Evolutionary conservation across 2,113 vertebrate species (phyloP), one percentile per base, ranked within the genome.

Genomic region (Limnothrissa miodon): DNA sequence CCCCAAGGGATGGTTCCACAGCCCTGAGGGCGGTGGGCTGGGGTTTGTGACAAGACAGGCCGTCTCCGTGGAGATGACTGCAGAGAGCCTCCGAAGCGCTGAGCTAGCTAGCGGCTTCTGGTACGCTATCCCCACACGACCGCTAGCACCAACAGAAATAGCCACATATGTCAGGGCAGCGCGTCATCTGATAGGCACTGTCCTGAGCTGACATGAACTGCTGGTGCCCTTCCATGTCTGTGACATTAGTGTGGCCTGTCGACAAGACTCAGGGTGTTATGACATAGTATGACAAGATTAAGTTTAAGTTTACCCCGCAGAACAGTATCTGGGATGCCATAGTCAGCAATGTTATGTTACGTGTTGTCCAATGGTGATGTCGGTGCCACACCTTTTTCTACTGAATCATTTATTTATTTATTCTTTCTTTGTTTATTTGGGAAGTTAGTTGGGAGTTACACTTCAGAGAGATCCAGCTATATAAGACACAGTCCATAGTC

Each of bases 151-250:
- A 39, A 74, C 66, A 33, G 66, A 74, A 74, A 74, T 74, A 74
- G 66, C 29, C 66, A 74, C 66, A 39, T 15, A 74, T 39, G 66
- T 36, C 66, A 39, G 25, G 13, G 62, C 9, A 2, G 66, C 13
- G 15, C 10, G 66, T 74, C 66, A 74, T 15, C 66, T 74, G 66
- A 74, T 74, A 74, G 62, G 66, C 66, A 39, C 66, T 74, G 66
- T 74, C 66, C 66, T 36, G 66, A 74, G 66, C 13, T 74, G 66
- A 74, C 66, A 74, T 74, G 66, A 36, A 74, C 66, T 39, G 66
- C 66, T 74, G 33, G 29, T 74, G 66, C 66, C 66, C 66, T 39
- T 66, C 59, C 59, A 66, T 66, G 59, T 66, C 33, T 36, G 66
- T 36, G 66, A 74, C 66, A 74, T 74, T 36, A 74, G 29, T 74